These are phyloP conservation scores for Chelidonichthys spinosus DNA, from an alignment of 2,797 vertebrate genomes.

Conservation along the genomic window DNA sequence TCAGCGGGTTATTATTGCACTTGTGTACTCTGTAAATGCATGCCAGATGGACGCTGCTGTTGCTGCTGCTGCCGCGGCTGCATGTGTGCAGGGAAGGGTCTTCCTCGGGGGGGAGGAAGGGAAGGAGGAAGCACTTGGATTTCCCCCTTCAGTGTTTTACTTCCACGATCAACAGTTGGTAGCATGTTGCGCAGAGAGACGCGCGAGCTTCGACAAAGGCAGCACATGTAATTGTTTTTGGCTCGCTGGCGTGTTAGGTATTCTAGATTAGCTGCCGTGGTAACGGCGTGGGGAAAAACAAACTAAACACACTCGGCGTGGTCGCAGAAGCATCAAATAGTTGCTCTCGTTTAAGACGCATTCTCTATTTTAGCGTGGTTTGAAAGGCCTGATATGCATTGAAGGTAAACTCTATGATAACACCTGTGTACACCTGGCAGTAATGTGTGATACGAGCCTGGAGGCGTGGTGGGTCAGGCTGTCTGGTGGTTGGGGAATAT, in stretches of 20 bases:
- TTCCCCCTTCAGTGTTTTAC: constrained; percentile 65
- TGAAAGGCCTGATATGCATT: background rate
- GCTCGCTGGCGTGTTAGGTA: constrained; percentile 22
- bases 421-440: background rate
- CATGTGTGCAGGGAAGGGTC: constrained; percentile 64
- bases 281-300: constrained; percentile 37
- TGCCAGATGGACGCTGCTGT: constrained; percentile 77
- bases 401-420: background rate
- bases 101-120: constrained; percentile 42
- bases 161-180: constrained; percentile 62
- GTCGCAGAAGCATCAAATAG: constrained; percentile 37
- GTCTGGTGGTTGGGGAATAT: constrained; percentile 13
- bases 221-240: constrained; percentile 16
- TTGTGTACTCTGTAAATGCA: constrained; percentile 79
- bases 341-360: constrained; percentile 17
- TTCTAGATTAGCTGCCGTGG: constrained; percentile 35
- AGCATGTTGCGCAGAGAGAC: constrained; percentile 35
- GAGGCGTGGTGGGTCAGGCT: background rate
- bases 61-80: no score
- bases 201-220: constrained; percentile 17
- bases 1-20: constrained; percentile 76
- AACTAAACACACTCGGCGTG: constrained; percentile 3
- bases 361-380: background rate
- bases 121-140: constrained; percentile 71
- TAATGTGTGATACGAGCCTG: background rate